Percentiles rank a stretch among this genome's conserved stretches.
phyloP scores from a whole-genome alignment of 2,888 invertebrate species.

The Spatulosminthurus flaviceps region DNA sequence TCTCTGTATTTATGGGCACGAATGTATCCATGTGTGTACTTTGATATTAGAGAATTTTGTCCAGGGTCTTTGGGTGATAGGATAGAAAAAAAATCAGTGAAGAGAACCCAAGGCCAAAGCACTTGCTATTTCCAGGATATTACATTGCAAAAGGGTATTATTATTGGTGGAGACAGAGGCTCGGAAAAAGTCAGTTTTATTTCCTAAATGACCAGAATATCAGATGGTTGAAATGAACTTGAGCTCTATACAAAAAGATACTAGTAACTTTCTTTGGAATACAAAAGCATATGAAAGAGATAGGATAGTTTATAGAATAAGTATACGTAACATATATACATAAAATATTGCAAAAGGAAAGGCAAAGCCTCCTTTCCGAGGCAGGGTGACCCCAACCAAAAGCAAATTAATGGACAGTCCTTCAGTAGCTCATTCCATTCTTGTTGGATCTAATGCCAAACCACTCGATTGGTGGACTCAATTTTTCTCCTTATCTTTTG shows the following conservation, averaged over 20 bases:
- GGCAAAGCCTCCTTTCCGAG: background rate
- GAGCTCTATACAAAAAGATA: background rate
- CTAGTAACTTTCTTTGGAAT: background rate
- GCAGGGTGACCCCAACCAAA: background rate
- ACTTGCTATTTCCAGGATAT: background rate
- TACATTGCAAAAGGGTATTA: background rate
- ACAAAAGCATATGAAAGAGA: background rate
- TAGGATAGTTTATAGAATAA: too few species aligned
- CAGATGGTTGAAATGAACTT: background rate
- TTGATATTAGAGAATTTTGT: background rate
- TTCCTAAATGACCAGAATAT: constrained; percentile 5
- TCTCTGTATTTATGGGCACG: background rate
- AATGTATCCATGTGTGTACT: too few species aligned
- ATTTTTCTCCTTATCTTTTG: constrained; percentile 21
- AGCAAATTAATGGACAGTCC: constrained; percentile 18
- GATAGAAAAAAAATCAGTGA: too few species aligned
- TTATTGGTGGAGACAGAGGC: background rate
- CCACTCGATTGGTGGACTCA: constrained; percentile 11
- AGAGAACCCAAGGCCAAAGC: background rate
- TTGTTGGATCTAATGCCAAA: background rate
- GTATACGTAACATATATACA: background rate
- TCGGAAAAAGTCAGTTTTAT: background rate
- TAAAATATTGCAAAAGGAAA: constrained; percentile 6
- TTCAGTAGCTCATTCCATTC: constrained; percentile 5
- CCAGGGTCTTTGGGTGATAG: too few species aligned